Evolutionary conservation across 2,797 vertebrate genomes (phyloP).

Genomic region (Sylvilagus floridanus): DNA sequence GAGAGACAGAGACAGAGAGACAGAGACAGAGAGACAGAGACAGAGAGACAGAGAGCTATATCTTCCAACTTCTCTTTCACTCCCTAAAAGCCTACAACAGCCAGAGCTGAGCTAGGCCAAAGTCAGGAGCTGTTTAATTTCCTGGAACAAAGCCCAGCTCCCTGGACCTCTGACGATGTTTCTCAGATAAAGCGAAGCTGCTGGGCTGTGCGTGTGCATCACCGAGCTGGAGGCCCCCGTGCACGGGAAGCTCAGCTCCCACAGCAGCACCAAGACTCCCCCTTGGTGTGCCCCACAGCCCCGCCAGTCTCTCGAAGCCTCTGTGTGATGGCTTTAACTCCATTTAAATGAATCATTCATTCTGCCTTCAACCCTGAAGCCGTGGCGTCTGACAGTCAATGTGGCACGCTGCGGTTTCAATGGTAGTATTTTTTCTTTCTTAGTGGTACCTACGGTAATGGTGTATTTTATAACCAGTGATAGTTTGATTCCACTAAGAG

Average conservation of each 20-base stretch:
- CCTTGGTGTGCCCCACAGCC: neutral
- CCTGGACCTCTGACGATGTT: neutral
- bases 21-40: no score
- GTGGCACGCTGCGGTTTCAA: neutral
- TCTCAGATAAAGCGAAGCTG: neutral
- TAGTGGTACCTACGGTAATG: neutral
- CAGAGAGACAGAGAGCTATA: no score
- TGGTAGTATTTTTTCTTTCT: constrained; percentile 10
- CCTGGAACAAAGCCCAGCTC: neutral
- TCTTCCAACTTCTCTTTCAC: no score
- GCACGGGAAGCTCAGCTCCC: neutral
- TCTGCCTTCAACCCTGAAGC: neutral
- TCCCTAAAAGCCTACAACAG: no score
- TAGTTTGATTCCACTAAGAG: constrained; percentile 37
- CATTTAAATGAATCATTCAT: neutral
- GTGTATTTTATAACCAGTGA: neutral
- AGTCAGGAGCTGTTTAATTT: neutral
- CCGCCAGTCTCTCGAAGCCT: neutral
- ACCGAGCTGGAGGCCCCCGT: no score
- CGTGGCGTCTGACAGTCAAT: constrained; percentile 27
- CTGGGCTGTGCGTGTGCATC: neutral
- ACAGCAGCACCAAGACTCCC: neutral
- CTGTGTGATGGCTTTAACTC: neutral
- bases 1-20: no score
- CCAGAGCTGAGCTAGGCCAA: no score